Conservation (phyloP, 2,797 vertebrate genomes). For the Adrianichthys oophorus region DNA sequence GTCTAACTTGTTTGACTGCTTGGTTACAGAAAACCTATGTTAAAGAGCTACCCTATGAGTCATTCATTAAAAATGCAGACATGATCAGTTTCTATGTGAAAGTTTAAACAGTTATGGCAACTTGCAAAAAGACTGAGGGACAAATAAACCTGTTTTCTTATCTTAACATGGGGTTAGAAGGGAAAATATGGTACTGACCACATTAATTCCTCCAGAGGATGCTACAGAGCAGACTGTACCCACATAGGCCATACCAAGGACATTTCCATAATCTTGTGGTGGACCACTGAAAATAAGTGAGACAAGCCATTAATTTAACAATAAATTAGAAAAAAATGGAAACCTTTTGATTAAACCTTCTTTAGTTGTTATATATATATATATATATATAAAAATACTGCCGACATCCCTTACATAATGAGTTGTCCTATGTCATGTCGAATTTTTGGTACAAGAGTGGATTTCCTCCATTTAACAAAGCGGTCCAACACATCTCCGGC, state of each 20-base stretch:
- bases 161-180: conserved; percentile 6
- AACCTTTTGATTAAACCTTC: accelerated
- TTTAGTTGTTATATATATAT: not conserved
- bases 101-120: conserved; percentile 13
- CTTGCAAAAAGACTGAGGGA: no score
- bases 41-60: conserved; percentile 8
- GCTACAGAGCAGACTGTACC: conserved; percentile 80
- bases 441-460: conserved; percentile 52
- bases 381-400: not conserved
- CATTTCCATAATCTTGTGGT: not conserved
- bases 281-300: conserved; percentile 69
- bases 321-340: not conserved
- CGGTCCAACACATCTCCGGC: conserved; percentile 75
- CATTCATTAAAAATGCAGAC: conserved; percentile 60
- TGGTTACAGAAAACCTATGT: conserved; percentile 4
- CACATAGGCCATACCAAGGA: conserved; percentile 87
- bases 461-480: conserved; percentile 84
- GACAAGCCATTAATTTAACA: conserved; percentile 2
- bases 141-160: no score
- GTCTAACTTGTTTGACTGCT: conserved; percentile 39
- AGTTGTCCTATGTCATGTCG: conserved; percentile 83
- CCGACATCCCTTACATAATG: conserved; percentile 79
- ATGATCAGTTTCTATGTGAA: conserved; percentile 47
- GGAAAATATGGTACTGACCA: conserved; percentile 76
- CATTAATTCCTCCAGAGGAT: conserved; percentile 80